Base-by-base conservation (phyloP, 2,888 invertebrate genomes). In the Luperina nickerlii region DNA sequence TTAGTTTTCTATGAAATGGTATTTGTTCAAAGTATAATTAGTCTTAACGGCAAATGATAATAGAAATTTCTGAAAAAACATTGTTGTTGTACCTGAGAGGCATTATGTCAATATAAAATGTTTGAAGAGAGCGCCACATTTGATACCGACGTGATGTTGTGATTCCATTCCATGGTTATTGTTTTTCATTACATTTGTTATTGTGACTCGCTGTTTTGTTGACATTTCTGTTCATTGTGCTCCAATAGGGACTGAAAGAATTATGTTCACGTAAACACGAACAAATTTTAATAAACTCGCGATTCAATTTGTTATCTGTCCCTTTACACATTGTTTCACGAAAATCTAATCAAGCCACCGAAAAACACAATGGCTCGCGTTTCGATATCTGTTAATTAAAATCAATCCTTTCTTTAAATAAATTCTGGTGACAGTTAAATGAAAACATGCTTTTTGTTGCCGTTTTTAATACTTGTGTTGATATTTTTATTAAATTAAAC, bases 371-470 rank as follows among this genome's bases (percentile, higher is more conserved):
- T 94, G 90, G 93, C 83, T 89, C 89, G 91, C 89, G 92, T 93
- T 93, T 91, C 93, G 92, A 95, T 95, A 95, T 95, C 94, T 95
- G 92, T 95, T 95, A 95, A 96, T 95, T 95, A 94, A 96, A 95
- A 95, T 95, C 95, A 94, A 95, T 94, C 93, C 94, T 93, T 94
- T 92, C 92, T 91, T 93, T 92, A 90, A 91, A 92, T 87, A 88
- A 88, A 86, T 87, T 89, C 87, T 81, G 89, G 89, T 89, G 81
- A 90, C 89, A 91, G 82, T 84, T 80, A 84, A 87, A 86, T 85
- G 72, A 79, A 85, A 84, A 83, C 79, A 87, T 83, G 82, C 83
- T 83, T 85, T 81, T 60, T 73, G 74, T 67, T 82, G 45, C 65
- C 68, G 57, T 82, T 84, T 79, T 81, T 60, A 32, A 71, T 45